phyloP scores from a whole-genome alignment of 1,140 invertebrate species.

The Drosophila melanica region DNA sequence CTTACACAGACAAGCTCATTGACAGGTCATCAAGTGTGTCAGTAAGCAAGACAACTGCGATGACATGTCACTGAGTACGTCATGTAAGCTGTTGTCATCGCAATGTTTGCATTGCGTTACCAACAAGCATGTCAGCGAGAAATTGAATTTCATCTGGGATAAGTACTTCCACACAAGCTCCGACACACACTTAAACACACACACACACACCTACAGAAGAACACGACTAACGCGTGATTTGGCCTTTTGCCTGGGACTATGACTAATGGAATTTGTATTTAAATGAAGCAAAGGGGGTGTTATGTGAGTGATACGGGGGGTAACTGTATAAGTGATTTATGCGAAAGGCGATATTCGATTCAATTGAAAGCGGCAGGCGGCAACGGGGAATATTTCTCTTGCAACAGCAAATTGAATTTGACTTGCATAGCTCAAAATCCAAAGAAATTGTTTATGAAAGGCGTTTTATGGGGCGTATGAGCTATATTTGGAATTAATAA shows the following conservation, averaged over 20 bases:
- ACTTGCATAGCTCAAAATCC: slow-evolving; percentile 44
- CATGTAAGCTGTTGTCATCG: not conserved
- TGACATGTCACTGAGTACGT: slow-evolving; percentile 1
- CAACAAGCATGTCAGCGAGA: slow-evolving; percentile 5
- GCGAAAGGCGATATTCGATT: slow-evolving; percentile 23
- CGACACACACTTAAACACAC: not conserved
- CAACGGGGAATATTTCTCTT: slow-evolving; percentile 17
- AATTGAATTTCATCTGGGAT: slow-evolving; percentile 3
- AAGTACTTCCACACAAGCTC: not conserved
- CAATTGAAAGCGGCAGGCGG: slow-evolving; percentile 3
- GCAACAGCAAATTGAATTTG: slow-evolving; percentile 57
- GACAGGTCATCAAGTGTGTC: not conserved
- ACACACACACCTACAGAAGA: slow-evolving; percentile 1
- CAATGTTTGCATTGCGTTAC: not conserved
- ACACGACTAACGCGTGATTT: slow-evolving; percentile 52
- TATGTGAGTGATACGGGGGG: not conserved
- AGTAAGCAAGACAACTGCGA: not conserved
- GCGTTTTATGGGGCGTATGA: slow-evolving; percentile 25
- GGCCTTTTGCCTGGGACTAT: slow-evolving; percentile 33
- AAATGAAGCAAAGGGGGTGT: slow-evolving; percentile 49
- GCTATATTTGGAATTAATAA: slow-evolving; percentile 8
- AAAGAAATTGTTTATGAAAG: not conserved
- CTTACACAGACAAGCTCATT: not conserved
- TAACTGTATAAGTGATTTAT: slow-evolving; percentile 42
- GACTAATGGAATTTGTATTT: slow-evolving; percentile 73